Evolutionary conservation across 2,113 vertebrate species (phyloP).

Genomic region (Hippocampus guttulatus): DNA sequence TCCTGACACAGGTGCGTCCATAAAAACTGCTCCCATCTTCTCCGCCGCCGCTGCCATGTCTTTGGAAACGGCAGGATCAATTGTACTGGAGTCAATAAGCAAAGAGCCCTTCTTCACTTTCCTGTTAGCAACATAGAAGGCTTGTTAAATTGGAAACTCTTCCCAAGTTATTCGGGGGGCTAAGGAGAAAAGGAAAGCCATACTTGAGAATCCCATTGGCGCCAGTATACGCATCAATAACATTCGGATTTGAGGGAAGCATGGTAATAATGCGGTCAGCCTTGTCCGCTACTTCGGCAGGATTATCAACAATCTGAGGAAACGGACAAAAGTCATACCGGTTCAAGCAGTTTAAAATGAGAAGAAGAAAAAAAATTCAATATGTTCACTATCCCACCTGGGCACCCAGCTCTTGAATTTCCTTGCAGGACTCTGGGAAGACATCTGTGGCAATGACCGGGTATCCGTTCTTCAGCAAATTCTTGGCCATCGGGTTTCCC

Average conservation of each 20-base stretch:
- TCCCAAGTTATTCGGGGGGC: not conserved
- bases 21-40: constrained; percentile 95
- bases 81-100: constrained; percentile 97
- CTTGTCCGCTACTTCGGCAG: constrained; percentile 92
- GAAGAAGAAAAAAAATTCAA: not conserved
- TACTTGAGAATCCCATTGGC: constrained; percentile 94
- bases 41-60: constrained; percentile 89
- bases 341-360: not conserved
- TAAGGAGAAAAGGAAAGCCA: constrained; percentile 19
- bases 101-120: constrained; percentile 97
- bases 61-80: constrained; percentile 92
- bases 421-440: constrained; percentile 96
- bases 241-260: constrained; percentile 92
- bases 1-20: constrained; percentile 98
- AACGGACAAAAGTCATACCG: not conserved
- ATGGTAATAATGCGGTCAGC: constrained; percentile 97
- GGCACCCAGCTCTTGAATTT: constrained; percentile 87
- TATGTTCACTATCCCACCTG: constrained; percentile 74
- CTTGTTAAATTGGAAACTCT: not conserved
- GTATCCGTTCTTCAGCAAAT: constrained; percentile 92
- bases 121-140: constrained; percentile 62
- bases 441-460: constrained; percentile 90
- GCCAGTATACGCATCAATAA: constrained; percentile 88
- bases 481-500: constrained; percentile 99
- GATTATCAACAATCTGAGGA: constrained; percentile 86